Base-by-base conservation (phyloP, 2,888 invertebrate genomes). In the Brachyptera putata region DNA sequence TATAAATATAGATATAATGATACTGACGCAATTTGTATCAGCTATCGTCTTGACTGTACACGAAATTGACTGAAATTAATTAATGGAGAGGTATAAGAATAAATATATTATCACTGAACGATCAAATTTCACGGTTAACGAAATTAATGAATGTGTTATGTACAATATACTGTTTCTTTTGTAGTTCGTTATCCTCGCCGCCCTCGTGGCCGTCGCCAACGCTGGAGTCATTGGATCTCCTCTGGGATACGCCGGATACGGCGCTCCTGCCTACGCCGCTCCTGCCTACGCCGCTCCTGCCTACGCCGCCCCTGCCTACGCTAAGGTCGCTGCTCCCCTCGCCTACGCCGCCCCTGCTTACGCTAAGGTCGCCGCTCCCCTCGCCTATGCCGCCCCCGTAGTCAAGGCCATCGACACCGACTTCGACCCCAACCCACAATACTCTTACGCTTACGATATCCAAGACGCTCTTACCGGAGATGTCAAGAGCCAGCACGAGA, bases 161-260 rank as follows among this genome's bases (percentile, higher is more conserved):
- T 3, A 37, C 37, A 37, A 37, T 5, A 37, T 16, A 5, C 37
- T 13, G 11, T 22, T 11, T 22, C 14, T 7, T 24, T 50, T 50
- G 14, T 16, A 50, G 49, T 50, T 50, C 26, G 49, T 50, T n/a
- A 26, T 50, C 49, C 49, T 50, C 49, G 49, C 49, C 30, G 49
- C 49, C 49, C 24, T 50, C 16, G 49, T 57, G 57, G 56, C 61
- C 39, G 60, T 56, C 37, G 65, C 58, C 14, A 41, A 60, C 46
- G 59, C 49, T 18, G 49, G 49, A 50, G 49, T 50, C 49, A 50
- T 50, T 30, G 49, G 49, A 3, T 49, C 67, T 72, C 75, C n/a
- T 76, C 53, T 59, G 59, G 59, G 37, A 9, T 57, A 61, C 57
- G 58, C 58, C 25, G 58, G 50, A 4, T 53, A 48, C 37, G 57